A percentile compares a stretch with the other conserved stretches of the same genome.
phyloP scores from a whole-genome alignment of 2,113 vertebrate genomes.

The Crocuta crocuta region DNA sequence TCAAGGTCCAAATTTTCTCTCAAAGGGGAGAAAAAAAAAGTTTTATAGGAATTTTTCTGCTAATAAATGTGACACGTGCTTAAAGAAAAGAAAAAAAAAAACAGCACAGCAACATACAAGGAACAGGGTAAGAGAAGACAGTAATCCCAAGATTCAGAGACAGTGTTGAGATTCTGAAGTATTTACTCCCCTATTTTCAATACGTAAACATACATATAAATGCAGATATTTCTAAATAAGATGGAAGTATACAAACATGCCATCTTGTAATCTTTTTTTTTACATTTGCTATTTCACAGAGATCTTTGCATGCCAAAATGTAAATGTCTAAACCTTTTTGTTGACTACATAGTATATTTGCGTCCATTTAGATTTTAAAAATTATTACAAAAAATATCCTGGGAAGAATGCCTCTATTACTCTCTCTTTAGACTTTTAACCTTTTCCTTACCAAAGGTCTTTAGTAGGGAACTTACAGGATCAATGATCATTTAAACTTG shows the following conservation, averaged over 20 bases:
- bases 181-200: background rate
- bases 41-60: constrained; percentile 18
- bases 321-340: background rate
- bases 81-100: background rate
- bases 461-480: background rate
- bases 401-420: background rate
- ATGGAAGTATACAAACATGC: background rate
- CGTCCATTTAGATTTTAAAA: background rate
- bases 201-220: background rate
- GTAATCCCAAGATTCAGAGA: background rate
- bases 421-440: background rate
- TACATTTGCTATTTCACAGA: background rate
- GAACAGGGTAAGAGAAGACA: background rate
- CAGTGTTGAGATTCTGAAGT: background rate
- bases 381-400: background rate
- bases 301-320: background rate
- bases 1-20: background rate
- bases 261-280: background rate
- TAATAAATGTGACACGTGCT: constrained; percentile 19
- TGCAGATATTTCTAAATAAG: background rate
- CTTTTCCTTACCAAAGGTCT: background rate
- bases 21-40: background rate
- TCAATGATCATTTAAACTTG: background rate
- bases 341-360: background rate
- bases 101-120: background rate